Conservation (phyloP, 2,797 vertebrate species). For the Micropoecilia bifurca region DNA sequence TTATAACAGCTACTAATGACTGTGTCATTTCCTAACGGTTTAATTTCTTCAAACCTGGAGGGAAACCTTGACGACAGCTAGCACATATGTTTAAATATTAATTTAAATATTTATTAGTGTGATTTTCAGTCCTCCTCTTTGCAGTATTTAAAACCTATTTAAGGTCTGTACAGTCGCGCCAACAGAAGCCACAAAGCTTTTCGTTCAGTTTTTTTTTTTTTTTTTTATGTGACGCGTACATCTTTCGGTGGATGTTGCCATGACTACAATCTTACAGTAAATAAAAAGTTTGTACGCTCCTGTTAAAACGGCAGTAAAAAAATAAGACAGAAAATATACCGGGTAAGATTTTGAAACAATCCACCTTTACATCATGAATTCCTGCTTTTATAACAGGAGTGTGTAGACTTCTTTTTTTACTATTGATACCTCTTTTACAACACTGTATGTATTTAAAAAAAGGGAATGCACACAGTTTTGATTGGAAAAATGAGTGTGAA, state of each 20-base stretch:
- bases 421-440: background rate
- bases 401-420: background rate
- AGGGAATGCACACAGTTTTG: slow-evolving; percentile 61
- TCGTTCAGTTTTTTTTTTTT: background rate
- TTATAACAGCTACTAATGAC: slow-evolving; percentile 46
- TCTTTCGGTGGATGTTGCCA: slow-evolving; percentile 51
- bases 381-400: background rate
- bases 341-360: background rate
- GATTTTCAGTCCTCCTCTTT: slow-evolving; percentile 37
- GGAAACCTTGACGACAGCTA: slow-evolving; percentile 6
- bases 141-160: slow-evolving; percentile 62
- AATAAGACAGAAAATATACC: background rate
- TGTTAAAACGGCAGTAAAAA: background rate
- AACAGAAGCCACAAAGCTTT: background rate
- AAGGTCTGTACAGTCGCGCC: slow-evolving; percentile 34
- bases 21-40: slow-evolving; percentile 9
- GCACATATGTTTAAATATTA: slow-evolving; percentile 49
- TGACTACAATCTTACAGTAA: slow-evolving; percentile 20
- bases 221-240: slow-evolving; percentile 19
- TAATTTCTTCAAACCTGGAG: slow-evolving; percentile 24
- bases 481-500: slow-evolving; percentile 3
- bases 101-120: slow-evolving; percentile 81
- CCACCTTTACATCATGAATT: background rate
- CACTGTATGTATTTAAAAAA: slow-evolving; percentile 53
- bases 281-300: background rate